phyloP scores from a whole-genome alignment of 64 coral and sea anemone species.

The Hydrozoanthus tunicans region DNA sequence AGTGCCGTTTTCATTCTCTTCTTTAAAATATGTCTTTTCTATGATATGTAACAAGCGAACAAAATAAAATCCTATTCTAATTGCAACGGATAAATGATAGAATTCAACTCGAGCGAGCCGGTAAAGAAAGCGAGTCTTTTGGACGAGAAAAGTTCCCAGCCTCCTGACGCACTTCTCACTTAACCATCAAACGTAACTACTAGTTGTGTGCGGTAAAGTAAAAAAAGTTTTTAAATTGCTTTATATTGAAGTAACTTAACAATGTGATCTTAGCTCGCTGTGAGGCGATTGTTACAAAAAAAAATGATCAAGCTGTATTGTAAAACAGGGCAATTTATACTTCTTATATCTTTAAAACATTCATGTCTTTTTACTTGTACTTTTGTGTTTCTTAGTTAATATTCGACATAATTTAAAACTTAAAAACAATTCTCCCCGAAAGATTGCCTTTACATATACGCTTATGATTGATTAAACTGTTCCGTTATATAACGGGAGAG shows the following conservation, averaged over 20 bases:
- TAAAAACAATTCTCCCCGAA: too few species aligned
- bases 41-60: slow-evolving; percentile 52
- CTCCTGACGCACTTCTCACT: background rate
- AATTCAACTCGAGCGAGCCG: slow-evolving; percentile 1
- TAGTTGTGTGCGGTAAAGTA: background rate
- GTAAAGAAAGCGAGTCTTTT: slow-evolving; percentile 5
- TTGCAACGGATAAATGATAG: slow-evolving; percentile 51
- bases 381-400: background rate
- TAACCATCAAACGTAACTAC: background rate
- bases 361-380: slow-evolving; percentile 9
- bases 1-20: slow-evolving; percentile 73
- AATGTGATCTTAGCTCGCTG: slow-evolving; percentile 20
- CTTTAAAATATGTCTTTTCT: slow-evolving; percentile 72
- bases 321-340: slow-evolving; percentile 16
- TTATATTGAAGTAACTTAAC: slow-evolving; percentile 24
- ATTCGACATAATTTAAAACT: too few species aligned
- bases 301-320: background rate
- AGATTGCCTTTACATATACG: too few species aligned
- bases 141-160: background rate
- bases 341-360: background rate
- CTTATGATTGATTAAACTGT: too few species aligned
- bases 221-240: slow-evolving; percentile 15
- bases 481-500: background rate
- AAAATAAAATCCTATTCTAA: slow-evolving; percentile 49
- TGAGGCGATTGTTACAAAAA: slow-evolving; percentile 6